Conservation (phyloP, 2,113 vertebrate species). For the Mastomys coucha region DNA sequence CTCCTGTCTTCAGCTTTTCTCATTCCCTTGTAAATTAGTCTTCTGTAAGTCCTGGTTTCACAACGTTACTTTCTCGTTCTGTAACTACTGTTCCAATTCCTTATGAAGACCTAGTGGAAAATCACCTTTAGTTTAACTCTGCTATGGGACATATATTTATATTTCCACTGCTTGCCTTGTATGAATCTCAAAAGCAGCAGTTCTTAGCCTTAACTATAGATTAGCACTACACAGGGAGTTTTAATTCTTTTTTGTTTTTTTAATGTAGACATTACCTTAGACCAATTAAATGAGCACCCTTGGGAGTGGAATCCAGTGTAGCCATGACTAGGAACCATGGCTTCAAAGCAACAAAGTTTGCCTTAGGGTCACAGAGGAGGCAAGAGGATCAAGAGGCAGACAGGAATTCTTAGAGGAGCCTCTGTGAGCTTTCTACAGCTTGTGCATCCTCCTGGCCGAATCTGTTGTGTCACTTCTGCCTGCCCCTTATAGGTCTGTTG, state of each 20-base stretch:
- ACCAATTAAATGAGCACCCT: slow-evolving; percentile 3
- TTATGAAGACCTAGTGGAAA: background rate
- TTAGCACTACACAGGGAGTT: background rate
- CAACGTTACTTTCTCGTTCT: background rate
- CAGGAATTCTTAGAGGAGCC: too few relatives aligned
- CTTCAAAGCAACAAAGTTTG: background rate
- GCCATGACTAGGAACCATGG: background rate
- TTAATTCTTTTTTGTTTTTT: background rate
- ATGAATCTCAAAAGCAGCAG: background rate
- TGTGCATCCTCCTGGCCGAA: background rate
- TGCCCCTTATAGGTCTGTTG: background rate
- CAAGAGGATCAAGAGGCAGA: background rate
- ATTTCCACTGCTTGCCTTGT: background rate
- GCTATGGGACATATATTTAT: background rate
- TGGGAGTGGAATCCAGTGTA: background rate
- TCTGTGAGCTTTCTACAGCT: background rate
- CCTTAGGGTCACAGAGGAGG: background rate
- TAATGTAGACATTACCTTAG: background rate
- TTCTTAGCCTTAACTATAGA: background rate
- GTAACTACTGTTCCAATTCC: background rate
- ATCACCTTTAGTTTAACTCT: background rate
- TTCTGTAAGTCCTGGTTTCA: background rate
- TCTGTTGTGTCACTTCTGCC: background rate
- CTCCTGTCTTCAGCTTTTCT: background rate
- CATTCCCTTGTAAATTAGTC: background rate